These are phyloP conservation scores for Alaudala cheleensis DNA, from an alignment of 2,113 vertebrate species.

Conservation along the genomic window DNA sequence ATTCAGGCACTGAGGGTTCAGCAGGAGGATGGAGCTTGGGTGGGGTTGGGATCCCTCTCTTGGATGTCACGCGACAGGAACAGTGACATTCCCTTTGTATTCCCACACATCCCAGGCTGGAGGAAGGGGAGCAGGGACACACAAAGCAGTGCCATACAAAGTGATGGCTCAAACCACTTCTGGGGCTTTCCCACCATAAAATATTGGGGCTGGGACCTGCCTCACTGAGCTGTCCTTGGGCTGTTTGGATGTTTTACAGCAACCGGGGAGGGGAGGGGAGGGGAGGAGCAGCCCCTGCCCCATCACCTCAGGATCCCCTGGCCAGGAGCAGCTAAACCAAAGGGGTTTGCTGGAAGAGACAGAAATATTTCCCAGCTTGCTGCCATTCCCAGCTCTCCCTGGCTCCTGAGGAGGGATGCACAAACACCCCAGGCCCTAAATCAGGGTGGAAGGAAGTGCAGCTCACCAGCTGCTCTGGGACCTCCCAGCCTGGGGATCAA, in stretches of 20 bases:
- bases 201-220: not conserved
- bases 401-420: not conserved
- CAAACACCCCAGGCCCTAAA: not conserved
- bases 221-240: not conserved
- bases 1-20: not conserved
- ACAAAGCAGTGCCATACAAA: not conserved
- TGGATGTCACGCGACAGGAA: not conserved
- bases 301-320: not conserved
- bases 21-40: not conserved
- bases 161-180: not conserved
- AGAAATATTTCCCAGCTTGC: not conserved
- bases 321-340: not conserved
- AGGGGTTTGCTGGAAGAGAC: not conserved
- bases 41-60: not conserved
- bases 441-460: not conserved
- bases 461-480: fast-evolving
- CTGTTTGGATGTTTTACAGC: not conserved
- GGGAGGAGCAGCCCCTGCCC: not conserved
- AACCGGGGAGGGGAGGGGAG: not conserved
- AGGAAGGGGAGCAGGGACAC: not conserved
- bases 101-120: fast-evolving
- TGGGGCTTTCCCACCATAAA: not conserved
- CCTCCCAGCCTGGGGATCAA: not conserved
- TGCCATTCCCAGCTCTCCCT: not conserved
- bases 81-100: too few species aligned